Evolutionary conservation across 2,888 invertebrate genomes (phyloP).

Genomic region (Aphodius granarius): DNA sequence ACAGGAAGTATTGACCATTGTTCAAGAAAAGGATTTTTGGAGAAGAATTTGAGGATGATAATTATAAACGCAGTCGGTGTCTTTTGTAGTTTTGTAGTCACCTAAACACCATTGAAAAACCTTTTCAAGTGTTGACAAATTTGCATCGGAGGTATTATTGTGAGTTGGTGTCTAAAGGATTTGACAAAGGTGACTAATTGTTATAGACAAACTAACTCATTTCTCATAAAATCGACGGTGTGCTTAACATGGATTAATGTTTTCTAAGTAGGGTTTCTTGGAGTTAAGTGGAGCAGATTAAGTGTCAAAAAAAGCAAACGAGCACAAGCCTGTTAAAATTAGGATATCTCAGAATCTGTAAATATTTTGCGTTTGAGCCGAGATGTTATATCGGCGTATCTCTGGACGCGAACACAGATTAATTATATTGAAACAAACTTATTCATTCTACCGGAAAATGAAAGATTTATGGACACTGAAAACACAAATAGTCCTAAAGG

Average conservation of each 20-base stretch:
- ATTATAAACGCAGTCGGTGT: not conserved
- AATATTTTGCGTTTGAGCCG: not conserved
- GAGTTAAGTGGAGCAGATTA: not conserved
- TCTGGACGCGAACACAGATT: not conserved
- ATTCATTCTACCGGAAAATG: conserved; percentile 28
- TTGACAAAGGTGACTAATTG: not conserved
- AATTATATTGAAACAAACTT: conserved; percentile 30
- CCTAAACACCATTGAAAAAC: not conserved
- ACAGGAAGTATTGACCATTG: not conserved
- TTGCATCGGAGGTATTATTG: not conserved
- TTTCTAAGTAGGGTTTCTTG: not conserved
- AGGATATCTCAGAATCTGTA: not conserved
- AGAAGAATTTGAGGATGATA: not conserved
- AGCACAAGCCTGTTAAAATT: not conserved
- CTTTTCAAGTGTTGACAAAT: not conserved
- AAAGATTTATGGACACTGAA: conserved; percentile 29
- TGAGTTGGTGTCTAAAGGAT: not conserved
- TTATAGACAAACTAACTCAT: not conserved
- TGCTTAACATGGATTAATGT: not conserved
- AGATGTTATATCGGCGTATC: not conserved
- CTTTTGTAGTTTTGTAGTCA: not conserved
- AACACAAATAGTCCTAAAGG: conserved; percentile 28
- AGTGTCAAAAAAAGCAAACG: not conserved
- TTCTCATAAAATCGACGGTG: too few species aligned
- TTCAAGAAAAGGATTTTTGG: not conserved